Evolutionary conservation across 2,797 vertebrate genomes (phyloP), one percentile per base, ranked within the genome.

Genomic region (Eospalax fontanierii): DNA sequence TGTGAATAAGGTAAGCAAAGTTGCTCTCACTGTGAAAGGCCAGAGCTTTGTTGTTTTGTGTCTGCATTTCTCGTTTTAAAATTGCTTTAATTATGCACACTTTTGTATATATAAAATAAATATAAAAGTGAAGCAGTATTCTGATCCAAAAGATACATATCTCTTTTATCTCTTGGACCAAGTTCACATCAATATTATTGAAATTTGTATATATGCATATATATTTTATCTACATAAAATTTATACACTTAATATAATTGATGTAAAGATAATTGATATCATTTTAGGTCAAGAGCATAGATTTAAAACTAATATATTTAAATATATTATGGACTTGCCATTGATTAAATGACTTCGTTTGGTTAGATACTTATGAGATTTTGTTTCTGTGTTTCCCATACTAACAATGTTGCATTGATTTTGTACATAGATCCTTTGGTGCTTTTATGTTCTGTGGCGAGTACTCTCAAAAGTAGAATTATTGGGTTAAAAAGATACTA

Each of bases 1-100:
- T 95, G 75, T 93, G 38, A 43, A 81, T 59, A 70, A 92, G 28
- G 66, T 93, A 89, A 96, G 96, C 90, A 93, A 96, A 90, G 57
- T 89, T 87, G 33, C 28, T 89, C 11, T 89, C 78, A 70, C n/a
- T 38, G 63, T 46, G 88, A 6, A 94, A 65, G 46, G 83, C 78
- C n/a, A 89, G 54, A 82, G 54, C 46, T 94, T 87, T 71, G 59
- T 81, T 35, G 43, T 81, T 38, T 59, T 3, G 22, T 5, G 11
- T 54, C 63, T 66, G 38, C 89, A 87, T 68, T 68, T 87, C 59
- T 79, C 84, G 84, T 57, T 95, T 85, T 59, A 65, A 81, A 88
- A 54, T 82, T 78, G 73, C 24, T 40, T 89, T 89, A 79, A 22
- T 33, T 65, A 65, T 33, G 2, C 75, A 63, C 1, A 10, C 61